A percentile compares a stretch with the other conserved stretches of the same genome.
Conservation (phyloP, 2,113 vertebrate species). For the Pseudopodoces humilis region DNA sequence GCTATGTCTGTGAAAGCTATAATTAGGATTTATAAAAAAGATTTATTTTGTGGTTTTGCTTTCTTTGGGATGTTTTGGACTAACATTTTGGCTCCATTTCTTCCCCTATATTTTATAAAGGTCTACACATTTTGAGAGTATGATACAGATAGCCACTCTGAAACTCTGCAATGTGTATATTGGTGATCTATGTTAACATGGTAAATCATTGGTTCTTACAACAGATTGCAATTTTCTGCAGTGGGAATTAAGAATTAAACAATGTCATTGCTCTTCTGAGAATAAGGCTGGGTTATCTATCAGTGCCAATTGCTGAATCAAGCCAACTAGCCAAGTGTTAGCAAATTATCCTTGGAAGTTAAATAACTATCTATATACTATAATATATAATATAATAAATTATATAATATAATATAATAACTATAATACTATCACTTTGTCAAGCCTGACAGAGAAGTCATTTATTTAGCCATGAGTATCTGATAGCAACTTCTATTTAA, state of each 20-base stretch:
- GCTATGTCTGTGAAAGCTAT: background rate
- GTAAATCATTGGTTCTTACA: background rate
- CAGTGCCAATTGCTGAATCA: constrained; percentile 7
- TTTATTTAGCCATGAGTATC: constrained; percentile 36
- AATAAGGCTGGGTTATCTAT: background rate
- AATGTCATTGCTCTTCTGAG: background rate
- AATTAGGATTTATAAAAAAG: background rate
- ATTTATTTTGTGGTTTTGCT: background rate
- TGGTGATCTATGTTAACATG: background rate
- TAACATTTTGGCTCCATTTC: background rate
- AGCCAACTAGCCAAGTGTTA: constrained; percentile 6
- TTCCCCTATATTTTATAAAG: background rate
- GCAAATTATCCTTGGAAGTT: constrained; percentile 29
- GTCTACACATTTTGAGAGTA: background rate
- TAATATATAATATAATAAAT: no score
- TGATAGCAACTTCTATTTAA: constrained; percentile 22
- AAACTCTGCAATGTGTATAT: background rate
- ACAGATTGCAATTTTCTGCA: background rate
- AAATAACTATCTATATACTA: no score
- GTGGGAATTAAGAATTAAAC: constrained; percentile 10
- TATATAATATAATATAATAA: no score
- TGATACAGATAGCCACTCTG: background rate
- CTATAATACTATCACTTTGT: constrained; percentile 30
- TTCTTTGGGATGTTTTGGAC: background rate
- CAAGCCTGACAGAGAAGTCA: constrained; percentile 14